Evolutionary conservation across 1,140 invertebrate genomes (phyloP).

Genomic region (Drosophila eugracilis): DNA sequence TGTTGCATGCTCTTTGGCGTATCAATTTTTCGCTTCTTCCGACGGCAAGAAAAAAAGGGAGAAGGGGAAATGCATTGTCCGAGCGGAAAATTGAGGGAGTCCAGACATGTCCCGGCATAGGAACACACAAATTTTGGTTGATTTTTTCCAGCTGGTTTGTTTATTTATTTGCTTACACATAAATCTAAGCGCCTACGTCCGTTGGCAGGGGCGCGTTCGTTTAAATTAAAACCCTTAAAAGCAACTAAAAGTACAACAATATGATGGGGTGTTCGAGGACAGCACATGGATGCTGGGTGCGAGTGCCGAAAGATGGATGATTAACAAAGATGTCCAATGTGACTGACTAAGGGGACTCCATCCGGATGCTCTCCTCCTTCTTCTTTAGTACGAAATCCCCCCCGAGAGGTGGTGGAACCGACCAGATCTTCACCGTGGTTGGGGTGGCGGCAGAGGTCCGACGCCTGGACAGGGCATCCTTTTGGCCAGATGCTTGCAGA

Average conservation of each 20-base stretch:
- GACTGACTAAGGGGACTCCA: conserved; percentile 62
- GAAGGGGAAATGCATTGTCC: conserved; percentile 68
- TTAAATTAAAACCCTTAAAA: conserved; percentile 76
- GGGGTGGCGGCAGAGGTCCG: conserved; percentile 74
- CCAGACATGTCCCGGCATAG: conserved; percentile 68
- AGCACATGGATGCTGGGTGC: conserved; percentile 14
- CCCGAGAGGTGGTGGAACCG: background rate
- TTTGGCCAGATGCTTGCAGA: conserved; percentile 92
- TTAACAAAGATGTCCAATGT: conserved; percentile 68
- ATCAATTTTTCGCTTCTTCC: conserved; percentile 69
- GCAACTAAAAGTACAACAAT: conserved; percentile 61
- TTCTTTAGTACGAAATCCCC: background rate
- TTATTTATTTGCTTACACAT: conserved; percentile 77
- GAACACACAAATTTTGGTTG: conserved; percentile 46
- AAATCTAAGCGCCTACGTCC: conserved; percentile 71
- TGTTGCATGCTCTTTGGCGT: conserved; percentile 60
- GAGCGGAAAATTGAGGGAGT: conserved; percentile 46
- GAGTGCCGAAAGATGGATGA: conserved; percentile 30
- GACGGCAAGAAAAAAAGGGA: conserved; percentile 18
- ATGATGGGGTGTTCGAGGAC: conserved; percentile 36
- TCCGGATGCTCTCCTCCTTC: background rate
- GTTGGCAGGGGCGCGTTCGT: conserved; percentile 53
- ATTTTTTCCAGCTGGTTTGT: conserved; percentile 58
- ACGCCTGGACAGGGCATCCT: conserved; percentile 85
- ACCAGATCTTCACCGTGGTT: conserved; percentile 62